phyloP scores from a whole-genome alignment of 2,113 vertebrate species.

The Pampusana beccarii region DNA sequence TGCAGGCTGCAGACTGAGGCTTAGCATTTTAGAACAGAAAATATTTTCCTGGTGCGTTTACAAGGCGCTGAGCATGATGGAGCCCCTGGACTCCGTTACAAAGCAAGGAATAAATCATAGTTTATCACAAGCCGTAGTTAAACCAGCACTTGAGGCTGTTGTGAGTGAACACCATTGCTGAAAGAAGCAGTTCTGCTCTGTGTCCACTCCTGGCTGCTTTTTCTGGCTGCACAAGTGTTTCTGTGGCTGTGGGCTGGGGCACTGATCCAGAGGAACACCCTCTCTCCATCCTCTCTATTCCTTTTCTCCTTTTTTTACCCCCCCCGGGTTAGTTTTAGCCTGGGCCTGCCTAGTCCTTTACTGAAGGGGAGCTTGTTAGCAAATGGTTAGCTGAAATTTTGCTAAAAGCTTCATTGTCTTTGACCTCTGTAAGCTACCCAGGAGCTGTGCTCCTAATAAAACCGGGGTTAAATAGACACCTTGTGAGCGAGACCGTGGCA shows the following conservation, averaged over 20 bases:
- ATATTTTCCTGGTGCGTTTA: not conserved
- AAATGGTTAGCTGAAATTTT: not conserved
- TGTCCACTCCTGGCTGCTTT: not conserved
- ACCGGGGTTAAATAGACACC: constrained; percentile 37
- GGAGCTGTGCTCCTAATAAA: not conserved
- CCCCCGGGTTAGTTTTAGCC: not conserved
- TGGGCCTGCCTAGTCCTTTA: not conserved
- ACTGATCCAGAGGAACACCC: not conserved
- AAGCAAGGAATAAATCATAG: not conserved
- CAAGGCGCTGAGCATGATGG: not conserved
- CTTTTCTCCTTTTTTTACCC: not conserved
- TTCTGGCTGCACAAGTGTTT: not conserved
- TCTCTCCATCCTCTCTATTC: not conserved
- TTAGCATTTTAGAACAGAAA: not conserved
- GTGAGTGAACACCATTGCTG: not conserved
- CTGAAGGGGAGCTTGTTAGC: constrained; percentile 1
- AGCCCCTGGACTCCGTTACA: not conserved
- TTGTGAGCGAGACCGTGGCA: not conserved
- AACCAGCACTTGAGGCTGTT: not conserved
- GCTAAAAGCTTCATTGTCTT: constrained; percentile 48
- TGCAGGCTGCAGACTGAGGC: not conserved
- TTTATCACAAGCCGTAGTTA: not conserved
- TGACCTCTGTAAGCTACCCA: not conserved
- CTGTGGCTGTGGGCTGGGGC: not conserved
- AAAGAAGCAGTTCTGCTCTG: not conserved